Base-by-base conservation (phyloP, 2,113 vertebrate genomes). In the Gavialis gangeticus region DNA sequence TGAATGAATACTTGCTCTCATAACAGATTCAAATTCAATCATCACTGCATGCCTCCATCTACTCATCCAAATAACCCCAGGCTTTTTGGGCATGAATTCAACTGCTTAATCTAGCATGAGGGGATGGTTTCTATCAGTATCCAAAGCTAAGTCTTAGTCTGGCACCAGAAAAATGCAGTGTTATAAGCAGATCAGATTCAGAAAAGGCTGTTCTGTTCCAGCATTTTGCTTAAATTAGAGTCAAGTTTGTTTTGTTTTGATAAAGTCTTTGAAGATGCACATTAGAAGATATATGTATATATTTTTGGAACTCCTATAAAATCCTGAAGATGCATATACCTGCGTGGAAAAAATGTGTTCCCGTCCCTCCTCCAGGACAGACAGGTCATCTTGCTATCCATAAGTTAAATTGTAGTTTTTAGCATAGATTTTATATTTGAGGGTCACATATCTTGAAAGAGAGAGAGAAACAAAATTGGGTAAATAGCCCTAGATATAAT, bases 21-120 rank as follows among this genome's bases (percentile, higher is more conserved):
- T 5, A 75, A 93, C 54, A 91, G 77, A 94, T 89, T 94, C 86
- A 97, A 93, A 97, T 93, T 95, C 92, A 96, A 7, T 96, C 93
- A 96, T 91, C 1, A 0, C 58, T 4, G 84, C 85, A 84, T 27
- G 77, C 90, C 64, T 94, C 91, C 63, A 64, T 76, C 81, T 82
- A 71, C 77, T 93, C 67, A 92, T 89, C 73, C 95, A 96, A 97
- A 90, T 75, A 97, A 95, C 63, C 17, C 4, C 71, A 17, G 79
- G 94, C 82, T 94, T 91, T 95, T 55, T 46, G 77, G 91, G 90
- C 90, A 96, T 55, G 56, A 54, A 58, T 93, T 96, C 93, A 97
- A 77, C 60, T 79, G 78, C 81, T 89, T 94, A 84, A 91, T 96
- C 86, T 69, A 96, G 89, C 83, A 83, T 4, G 58, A 85, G 24